A percentile compares a stretch with the other conserved stretches of the same genome.
Conservation (phyloP, 2,113 vertebrate genomes). For the Motacilla tschutschensis region DNA sequence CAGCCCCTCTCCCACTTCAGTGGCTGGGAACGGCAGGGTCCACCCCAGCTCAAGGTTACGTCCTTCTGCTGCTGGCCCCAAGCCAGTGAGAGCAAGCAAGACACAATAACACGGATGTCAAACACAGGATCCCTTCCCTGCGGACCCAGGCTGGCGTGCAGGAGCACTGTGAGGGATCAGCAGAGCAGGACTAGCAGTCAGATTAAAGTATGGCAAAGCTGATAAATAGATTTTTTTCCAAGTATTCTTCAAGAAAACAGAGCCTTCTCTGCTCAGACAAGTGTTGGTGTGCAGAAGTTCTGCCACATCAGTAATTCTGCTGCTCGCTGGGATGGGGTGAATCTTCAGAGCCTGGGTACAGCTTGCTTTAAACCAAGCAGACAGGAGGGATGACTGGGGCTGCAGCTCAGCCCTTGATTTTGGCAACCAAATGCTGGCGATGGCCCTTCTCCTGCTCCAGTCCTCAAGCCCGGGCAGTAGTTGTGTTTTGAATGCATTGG, state of each 20-base stretch:
- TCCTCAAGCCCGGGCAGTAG: neutral
- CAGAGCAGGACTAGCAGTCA: neutral
- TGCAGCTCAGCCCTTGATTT: neutral
- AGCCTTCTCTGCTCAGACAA: accelerated
- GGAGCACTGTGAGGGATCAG: neutral
- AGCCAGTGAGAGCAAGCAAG: constrained; percentile 46
- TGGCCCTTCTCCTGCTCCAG: neutral
- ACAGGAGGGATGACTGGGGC: neutral
- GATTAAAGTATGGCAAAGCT: neutral
- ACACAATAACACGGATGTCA: constrained; percentile 54
- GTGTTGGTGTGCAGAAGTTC: neutral
- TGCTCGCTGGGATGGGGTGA: neutral
- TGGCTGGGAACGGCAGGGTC: constrained; percentile 35
- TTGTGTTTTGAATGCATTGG: neutral
- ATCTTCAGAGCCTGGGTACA: neutral
- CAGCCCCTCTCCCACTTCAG: neutral
- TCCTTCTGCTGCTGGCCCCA: constrained; percentile 38
- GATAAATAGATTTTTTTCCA: neutral
- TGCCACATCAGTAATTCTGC: neutral
- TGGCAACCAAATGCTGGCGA: accelerated
- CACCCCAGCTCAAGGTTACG: neutral
- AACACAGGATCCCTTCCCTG: constrained; percentile 36
- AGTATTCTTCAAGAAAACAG: neutral
- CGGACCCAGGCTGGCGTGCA: neutral
- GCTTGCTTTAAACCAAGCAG: neutral